phyloP scores from a whole-genome alignment of 2,113 vertebrate species.

The Natator depressus region DNA sequence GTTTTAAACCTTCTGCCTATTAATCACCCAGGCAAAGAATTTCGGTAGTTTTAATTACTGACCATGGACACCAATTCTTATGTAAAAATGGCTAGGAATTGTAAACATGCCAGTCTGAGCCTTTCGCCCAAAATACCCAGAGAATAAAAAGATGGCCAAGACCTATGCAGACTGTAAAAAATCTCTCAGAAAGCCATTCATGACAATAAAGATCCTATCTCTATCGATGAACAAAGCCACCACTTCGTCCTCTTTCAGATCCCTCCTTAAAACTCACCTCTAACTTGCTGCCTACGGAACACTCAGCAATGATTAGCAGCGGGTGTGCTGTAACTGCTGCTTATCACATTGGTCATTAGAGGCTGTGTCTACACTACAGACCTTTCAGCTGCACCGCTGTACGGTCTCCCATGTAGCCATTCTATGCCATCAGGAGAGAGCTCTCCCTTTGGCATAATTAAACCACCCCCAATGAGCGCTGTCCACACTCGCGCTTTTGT shows the following conservation, averaged over 20 bases:
- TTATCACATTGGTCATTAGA: not conserved
- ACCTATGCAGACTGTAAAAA: not conserved
- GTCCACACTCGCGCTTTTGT: too few species aligned
- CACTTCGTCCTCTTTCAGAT: not conserved
- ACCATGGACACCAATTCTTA: not conserved
- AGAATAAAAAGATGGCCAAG: not conserved
- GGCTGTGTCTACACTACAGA: too few species aligned
- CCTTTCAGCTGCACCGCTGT: too few species aligned
- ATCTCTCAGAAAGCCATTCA: not conserved
- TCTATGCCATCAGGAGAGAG: too few species aligned
- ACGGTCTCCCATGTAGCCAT: too few species aligned
- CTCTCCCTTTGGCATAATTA: too few species aligned
- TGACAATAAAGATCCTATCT: fast-evolving
- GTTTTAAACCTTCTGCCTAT: too few species aligned
- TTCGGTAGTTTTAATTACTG: not conserved
- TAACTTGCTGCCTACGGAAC: not conserved
- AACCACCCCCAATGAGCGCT: too few species aligned
- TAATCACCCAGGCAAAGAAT: not conserved
- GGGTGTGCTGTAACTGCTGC: not conserved
- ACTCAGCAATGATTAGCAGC: not conserved
- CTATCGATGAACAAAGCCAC: not conserved
- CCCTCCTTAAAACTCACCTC: not conserved
- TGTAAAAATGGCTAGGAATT: not conserved
- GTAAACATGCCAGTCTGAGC: not conserved
- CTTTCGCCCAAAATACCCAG: not conserved